Conservation (phyloP, 2,113 vertebrate genomes). For the Chrysochloris asiatica region DNA sequence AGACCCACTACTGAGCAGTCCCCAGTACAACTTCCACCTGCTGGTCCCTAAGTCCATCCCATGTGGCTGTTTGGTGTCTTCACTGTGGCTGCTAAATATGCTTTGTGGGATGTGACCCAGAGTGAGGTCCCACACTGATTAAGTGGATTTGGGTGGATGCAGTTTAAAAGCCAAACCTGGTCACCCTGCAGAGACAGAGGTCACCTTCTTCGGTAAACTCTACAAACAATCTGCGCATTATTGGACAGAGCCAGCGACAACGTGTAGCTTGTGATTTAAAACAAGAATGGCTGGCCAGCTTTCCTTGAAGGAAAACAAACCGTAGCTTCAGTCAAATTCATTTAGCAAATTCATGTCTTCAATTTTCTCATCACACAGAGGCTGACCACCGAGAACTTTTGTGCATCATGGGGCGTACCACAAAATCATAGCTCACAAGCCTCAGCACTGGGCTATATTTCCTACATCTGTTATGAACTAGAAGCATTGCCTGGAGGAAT, state of each 20-base stretch:
- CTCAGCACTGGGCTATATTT: not conserved
- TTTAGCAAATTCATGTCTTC: accelerated
- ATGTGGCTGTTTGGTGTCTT: not conserved
- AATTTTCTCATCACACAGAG: not conserved
- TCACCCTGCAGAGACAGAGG: not conserved
- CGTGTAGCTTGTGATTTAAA: not conserved
- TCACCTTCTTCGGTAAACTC: not conserved
- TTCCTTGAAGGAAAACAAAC: not conserved
- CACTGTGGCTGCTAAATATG: not conserved
- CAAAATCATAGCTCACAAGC: not conserved
- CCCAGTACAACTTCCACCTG: no score
- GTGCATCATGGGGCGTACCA: no score
- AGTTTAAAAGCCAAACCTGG: no score
- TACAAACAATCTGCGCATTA: not conserved
- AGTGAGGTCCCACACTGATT: not conserved
- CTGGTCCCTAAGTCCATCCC: not conserved
- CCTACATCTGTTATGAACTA: not conserved
- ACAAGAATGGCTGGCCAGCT: not conserved
- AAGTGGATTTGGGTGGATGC: not conserved
- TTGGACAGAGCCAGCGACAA: not conserved
- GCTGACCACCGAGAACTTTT: no score
- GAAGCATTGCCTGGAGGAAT: not conserved
- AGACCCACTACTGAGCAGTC: not conserved
- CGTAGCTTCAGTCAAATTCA: not conserved
- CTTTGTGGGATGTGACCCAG: not conserved